Evolutionary conservation across 2,888 invertebrate species (phyloP).

Genomic region (Ichneumoninae sp.): DNA sequence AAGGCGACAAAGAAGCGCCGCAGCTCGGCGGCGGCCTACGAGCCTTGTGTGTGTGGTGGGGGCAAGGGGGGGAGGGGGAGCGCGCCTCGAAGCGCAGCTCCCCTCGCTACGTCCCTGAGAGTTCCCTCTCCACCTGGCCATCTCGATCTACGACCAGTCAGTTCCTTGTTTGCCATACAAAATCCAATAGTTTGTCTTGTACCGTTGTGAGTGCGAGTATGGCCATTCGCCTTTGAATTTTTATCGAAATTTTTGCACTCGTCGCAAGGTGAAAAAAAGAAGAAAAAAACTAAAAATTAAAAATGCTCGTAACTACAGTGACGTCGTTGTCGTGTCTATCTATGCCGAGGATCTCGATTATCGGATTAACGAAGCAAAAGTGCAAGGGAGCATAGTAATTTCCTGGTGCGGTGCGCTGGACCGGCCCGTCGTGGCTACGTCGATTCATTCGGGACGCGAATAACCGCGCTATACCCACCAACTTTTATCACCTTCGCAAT

Average conservation of each 20-base stretch:
- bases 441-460: conserved; percentile 64
- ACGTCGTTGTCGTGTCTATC: conserved; percentile 48
- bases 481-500: conserved; percentile 38
- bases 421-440: conserved; percentile 71
- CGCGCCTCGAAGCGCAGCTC: conserved; percentile 40
- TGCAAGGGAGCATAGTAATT: conserved; percentile 68
- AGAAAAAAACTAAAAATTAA: conserved; percentile 29
- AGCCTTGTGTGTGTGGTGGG: conserved; percentile 1
- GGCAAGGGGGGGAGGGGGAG: not conserved
- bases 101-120: conserved; percentile 78
- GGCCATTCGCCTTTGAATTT: conserved; percentile 73
- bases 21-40: conserved; percentile 6
- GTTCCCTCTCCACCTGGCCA: conserved; percentile 70
- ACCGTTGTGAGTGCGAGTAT: conserved; percentile 80
- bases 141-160: conserved; percentile 82
- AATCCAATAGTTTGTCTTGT: conserved; percentile 84
- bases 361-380: conserved; percentile 66
- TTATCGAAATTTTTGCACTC: not conserved
- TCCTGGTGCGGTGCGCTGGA: conserved; percentile 65
- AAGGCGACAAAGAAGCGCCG: conserved; percentile 39
- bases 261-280: conserved; percentile 16
- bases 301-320: conserved; percentile 56
- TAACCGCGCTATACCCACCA: conserved; percentile 57
- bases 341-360: conserved; percentile 55
- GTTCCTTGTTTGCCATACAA: conserved; percentile 85